phyloP scores from a whole-genome alignment of 1,140 invertebrate genomes.

The Bombus impatiens region DNA sequence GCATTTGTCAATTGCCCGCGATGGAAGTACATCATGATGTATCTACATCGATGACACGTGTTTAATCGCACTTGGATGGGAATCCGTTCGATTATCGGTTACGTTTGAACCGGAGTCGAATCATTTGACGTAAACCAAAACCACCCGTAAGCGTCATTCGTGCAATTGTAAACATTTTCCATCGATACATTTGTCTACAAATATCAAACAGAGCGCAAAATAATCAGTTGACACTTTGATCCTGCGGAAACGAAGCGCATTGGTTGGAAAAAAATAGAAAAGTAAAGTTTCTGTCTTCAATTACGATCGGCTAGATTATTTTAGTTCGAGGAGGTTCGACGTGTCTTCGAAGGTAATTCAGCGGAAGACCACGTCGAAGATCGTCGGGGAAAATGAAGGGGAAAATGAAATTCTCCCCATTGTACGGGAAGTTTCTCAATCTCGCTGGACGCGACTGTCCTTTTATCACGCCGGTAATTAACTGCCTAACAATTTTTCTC shows the following conservation, averaged over 20 bases:
- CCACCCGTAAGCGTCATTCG: not conserved
- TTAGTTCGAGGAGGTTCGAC: not conserved
- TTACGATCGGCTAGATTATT: not conserved
- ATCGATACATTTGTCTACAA: not conserved
- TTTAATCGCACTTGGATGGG: not conserved
- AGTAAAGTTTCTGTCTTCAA: too few relatives aligned
- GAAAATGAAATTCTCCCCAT: constrained; percentile 44
- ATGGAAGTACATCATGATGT: not conserved
- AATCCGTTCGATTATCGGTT: not conserved
- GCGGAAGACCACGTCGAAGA: constrained; percentile 20
- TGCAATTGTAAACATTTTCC: not conserved
- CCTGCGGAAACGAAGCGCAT: not conserved
- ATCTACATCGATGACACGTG: not conserved
- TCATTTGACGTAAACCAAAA: not conserved
- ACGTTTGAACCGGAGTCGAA: not conserved
- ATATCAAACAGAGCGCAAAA: not conserved
- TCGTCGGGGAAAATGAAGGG: constrained; percentile 22
- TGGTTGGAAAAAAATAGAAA: not conserved
- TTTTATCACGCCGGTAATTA: constrained; percentile 44
- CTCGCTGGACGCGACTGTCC: constrained; percentile 30
- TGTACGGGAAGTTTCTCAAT: constrained; percentile 50
- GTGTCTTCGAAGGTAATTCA: constrained; percentile 6
- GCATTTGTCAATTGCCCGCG: constrained; percentile 8
- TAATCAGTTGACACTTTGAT: not conserved
- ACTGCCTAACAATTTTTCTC: constrained; percentile 49